Percentiles rank a stretch among this genome's conserved stretches.
These are phyloP conservation scores for Palythoa grandiflora DNA, from an alignment of 92 coral and sea anemone species.

Conservation along the genomic window DNA sequence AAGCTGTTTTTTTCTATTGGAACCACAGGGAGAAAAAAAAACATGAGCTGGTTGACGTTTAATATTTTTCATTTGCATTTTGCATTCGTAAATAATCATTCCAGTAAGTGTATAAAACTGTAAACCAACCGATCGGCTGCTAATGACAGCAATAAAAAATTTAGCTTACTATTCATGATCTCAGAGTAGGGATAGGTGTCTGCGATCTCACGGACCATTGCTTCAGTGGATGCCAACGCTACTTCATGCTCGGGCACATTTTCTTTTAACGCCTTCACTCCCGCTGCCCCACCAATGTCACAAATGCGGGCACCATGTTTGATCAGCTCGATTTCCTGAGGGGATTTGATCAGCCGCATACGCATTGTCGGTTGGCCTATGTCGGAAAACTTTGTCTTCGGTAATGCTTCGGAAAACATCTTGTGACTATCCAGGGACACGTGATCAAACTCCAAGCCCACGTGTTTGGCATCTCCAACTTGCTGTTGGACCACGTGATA, in stretches of 20 bases:
- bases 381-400: conserved; percentile 75
- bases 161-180: conserved; percentile 84
- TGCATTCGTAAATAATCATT: no score
- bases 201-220: conserved; percentile 92
- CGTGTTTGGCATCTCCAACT: conserved; percentile 72
- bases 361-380: conserved; percentile 83
- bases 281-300: conserved; percentile 91
- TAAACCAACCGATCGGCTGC: no score
- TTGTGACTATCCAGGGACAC: conserved; percentile 70
- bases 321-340: conserved; percentile 88
- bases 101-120: no score
- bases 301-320: conserved; percentile 87
- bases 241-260: conserved; percentile 85
- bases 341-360: conserved; percentile 90
- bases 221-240: conserved; percentile 86
- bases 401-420: conserved; percentile 81
- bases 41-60: no score
- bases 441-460: conserved; percentile 88
- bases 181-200: conserved; percentile 82
- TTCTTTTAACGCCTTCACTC: conserved; percentile 71
- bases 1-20: no score
- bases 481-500: conserved; percentile 76
- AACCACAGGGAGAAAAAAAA: no score
- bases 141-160: neutral
- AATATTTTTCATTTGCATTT: no score